Conservation (phyloP, 2,888 invertebrate genomes). For the Pterostichus madidus region DNA sequence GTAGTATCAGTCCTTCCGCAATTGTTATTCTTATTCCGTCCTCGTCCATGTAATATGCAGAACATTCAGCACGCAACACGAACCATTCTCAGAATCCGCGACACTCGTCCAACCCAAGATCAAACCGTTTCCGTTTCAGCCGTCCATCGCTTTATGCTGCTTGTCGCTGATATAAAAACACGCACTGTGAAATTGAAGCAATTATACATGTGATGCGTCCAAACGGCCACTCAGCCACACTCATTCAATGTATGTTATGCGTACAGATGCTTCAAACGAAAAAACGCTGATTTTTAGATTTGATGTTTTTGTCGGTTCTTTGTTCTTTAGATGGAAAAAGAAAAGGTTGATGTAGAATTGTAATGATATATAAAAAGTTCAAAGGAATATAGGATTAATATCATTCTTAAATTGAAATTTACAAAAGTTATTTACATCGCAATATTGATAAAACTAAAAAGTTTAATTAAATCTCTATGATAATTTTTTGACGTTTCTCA, state of each 20-base stretch:
- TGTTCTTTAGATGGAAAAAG: neutral
- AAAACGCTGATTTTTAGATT: conserved; percentile 9
- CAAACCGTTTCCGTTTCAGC: conserved; percentile 1
- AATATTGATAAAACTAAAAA: no score
- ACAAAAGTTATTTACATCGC: no score
- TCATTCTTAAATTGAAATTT: no score
- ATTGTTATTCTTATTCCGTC: neutral
- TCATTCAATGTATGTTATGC: neutral
- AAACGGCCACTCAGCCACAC: neutral
- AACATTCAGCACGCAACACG: neutral
- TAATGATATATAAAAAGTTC: neutral
- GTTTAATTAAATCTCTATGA: no score
- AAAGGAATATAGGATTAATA: neutral
- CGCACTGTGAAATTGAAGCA: conserved; percentile 28
- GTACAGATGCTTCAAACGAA: neutral
- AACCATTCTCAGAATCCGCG: neutral
- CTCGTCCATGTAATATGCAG: conserved; percentile 37
- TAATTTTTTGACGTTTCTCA: no score
- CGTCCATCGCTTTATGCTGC: neutral
- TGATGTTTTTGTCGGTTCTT: conserved; percentile 2
- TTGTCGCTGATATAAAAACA: conserved; percentile 24
- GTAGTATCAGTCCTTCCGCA: neutral
- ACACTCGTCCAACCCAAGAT: neutral
- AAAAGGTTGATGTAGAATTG: neutral
- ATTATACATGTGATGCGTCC: conserved; percentile 22